Evolutionary conservation across 2,888 invertebrate species (phyloP).

Genomic region (Plagodis pulveraria): DNA sequence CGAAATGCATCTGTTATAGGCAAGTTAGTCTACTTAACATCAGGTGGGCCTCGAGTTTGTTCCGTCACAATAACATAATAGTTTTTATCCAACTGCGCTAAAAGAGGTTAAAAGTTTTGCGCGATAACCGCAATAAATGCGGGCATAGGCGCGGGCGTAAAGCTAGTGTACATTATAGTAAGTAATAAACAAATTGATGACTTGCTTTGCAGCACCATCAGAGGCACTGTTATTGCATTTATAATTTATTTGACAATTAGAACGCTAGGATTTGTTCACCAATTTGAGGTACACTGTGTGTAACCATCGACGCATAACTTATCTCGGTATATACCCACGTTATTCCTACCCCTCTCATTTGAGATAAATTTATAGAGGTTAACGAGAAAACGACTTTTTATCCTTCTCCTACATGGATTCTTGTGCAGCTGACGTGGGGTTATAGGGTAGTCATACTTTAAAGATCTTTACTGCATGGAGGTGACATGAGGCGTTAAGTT

Average conservation of each 20-base stretch:
- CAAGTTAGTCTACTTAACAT: too few species aligned
- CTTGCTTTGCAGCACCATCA: too few species aligned
- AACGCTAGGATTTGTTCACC: background rate
- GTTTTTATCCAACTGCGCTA: too few species aligned
- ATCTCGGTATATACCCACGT: conserved; percentile 7
- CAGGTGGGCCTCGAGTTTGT: too few species aligned
- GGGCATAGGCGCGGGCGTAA: too few species aligned
- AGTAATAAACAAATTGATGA: too few species aligned
- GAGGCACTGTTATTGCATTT: background rate
- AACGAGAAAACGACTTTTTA: conserved; percentile 21
- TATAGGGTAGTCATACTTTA: conserved; percentile 10
- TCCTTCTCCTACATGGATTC: conserved; percentile 10
- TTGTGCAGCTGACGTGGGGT: conserved; percentile 5
- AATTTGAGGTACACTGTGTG: conserved; percentile 6
- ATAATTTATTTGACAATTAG: background rate
- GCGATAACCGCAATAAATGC: too few species aligned
- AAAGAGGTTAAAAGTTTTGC: too few species aligned
- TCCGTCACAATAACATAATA: too few species aligned
- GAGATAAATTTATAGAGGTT: conserved; percentile 22
- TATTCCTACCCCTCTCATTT: conserved; percentile 17
- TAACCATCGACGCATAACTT: conserved; percentile 8
- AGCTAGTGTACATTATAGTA: too few species aligned
- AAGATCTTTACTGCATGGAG: conserved; percentile 7
- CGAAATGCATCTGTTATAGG: too few species aligned
- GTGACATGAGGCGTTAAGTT: too few species aligned